A percentile compares a stretch with the other conserved stretches of the same genome.
Conservation (phyloP, 2,888 invertebrate genomes). For the Tribolium freemani region DNA sequence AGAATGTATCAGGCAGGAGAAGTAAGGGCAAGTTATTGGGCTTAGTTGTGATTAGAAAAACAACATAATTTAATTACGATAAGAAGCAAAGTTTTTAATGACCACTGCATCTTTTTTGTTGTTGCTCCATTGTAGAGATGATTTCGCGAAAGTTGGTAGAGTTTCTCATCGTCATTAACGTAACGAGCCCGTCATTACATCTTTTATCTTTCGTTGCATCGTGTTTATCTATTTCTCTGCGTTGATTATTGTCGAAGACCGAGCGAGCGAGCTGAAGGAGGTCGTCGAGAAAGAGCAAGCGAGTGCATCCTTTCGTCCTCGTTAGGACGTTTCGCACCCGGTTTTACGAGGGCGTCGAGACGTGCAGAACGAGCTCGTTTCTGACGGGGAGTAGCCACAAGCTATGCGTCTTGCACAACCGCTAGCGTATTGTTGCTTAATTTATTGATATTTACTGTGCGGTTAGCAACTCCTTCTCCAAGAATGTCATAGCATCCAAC, state of each 20-base stretch:
- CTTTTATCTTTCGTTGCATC: constrained; percentile 17
- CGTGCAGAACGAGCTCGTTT: constrained; percentile 37
- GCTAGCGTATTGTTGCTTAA: constrained; percentile 62
- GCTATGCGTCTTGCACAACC: constrained; percentile 63
- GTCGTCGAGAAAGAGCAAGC: constrained; percentile 48
- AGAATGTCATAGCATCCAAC: constrained; percentile 39
- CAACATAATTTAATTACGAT: not conserved
- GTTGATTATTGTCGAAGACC: constrained; percentile 12
- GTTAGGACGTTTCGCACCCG: constrained; percentile 35
- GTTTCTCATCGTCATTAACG: constrained; percentile 15
- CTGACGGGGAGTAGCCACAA: constrained; percentile 50
- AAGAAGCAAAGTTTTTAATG: not conserved
- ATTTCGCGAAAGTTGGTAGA: not conserved
- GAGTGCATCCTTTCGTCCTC: constrained; percentile 49
- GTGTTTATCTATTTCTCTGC: constrained; percentile 22
- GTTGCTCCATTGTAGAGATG: not conserved
- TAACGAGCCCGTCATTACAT: constrained; percentile 27
- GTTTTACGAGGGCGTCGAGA: constrained; percentile 37
- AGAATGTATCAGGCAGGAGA: not conserved
- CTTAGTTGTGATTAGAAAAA: not conserved
- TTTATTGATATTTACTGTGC: constrained; percentile 63
- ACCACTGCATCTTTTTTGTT: not conserved
- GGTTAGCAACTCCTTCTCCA: constrained; percentile 48
- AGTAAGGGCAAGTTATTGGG: not conserved
- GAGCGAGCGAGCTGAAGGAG: constrained; percentile 8